Percentiles rank a stretch among this genome's conserved stretches.
phyloP scores from a whole-genome alignment of 1,140 invertebrate species.

The Drosophila orena region DNA sequence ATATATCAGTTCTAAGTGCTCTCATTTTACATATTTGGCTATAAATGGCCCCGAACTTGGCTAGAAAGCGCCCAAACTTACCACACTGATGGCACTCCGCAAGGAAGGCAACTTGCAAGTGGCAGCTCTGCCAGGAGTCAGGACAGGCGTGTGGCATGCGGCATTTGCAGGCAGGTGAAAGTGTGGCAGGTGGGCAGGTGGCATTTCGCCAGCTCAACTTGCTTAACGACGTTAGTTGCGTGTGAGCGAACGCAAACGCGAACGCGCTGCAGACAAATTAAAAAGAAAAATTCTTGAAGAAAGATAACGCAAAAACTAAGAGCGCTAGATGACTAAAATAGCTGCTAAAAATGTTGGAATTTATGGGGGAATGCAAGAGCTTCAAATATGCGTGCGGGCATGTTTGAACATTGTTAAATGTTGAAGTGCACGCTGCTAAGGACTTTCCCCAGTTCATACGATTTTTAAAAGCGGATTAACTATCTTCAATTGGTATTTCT shows the following conservation, averaged over 20 bases:
- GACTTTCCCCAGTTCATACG: not conserved
- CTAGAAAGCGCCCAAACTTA: not conserved
- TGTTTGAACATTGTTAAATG: constrained; percentile 14
- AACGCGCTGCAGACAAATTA: constrained; percentile 61
- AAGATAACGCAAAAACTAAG: constrained; percentile 14
- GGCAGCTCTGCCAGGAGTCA: constrained; percentile 19
- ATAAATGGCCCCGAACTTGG: not conserved
- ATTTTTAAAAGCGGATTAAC: not conserved
- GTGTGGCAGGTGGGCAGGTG: constrained; percentile 30
- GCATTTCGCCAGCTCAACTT: constrained; percentile 34
- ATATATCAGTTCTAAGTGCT: too few relatives aligned
- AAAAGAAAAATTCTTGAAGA: constrained; percentile 47
- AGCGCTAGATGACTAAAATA: constrained; percentile 14
- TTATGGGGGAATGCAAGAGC: constrained; percentile 13
- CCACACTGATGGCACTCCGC: constrained; percentile 18
- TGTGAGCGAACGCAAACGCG: constrained; percentile 47
- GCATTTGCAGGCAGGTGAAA: constrained; percentile 13
- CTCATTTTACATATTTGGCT: too few relatives aligned
- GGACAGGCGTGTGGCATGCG: constrained; percentile 37
- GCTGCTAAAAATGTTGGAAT: constrained; percentile 29
- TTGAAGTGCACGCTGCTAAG: not conserved
- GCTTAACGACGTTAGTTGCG: constrained; percentile 64
- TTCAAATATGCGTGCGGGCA: constrained; percentile 15
- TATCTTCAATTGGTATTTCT: not conserved
- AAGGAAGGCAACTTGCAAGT: constrained; percentile 27